Evolutionary conservation across 2,888 invertebrate genomes (phyloP).

Genomic region (Parnassius smintheus): DNA sequence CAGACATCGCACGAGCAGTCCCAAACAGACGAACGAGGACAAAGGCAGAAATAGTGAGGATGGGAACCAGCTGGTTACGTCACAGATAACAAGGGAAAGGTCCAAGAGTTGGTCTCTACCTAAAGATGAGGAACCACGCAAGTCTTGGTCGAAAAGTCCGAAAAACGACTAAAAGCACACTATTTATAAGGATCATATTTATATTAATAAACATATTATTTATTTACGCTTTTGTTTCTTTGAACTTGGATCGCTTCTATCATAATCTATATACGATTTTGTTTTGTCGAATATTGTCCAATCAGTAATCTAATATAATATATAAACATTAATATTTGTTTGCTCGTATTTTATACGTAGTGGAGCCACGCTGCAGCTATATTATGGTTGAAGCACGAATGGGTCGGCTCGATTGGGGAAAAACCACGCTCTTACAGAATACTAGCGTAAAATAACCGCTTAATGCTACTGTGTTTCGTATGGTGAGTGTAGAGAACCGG

Average conservation of each 20-base stretch:
- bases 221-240: conserved; percentile 24
- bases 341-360: too few species aligned
- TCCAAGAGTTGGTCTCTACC: conserved; percentile 84
- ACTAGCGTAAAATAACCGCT: too few species aligned
- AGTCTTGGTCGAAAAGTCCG: conserved; percentile 67
- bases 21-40: conserved; percentile 16
- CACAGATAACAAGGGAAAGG: conserved; percentile 43
- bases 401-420: too few species aligned
- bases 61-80: conserved; percentile 18
- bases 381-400: too few species aligned
- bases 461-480: too few species aligned
- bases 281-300: too few species aligned
- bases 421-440: too few species aligned
- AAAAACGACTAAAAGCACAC: background rate
- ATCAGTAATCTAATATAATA: too few species aligned
- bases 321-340: too few species aligned
- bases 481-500: too few species aligned
- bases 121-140: conserved; percentile 64
- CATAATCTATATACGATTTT: too few species aligned
- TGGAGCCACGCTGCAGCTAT: too few species aligned
- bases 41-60: background rate
- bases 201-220: conserved; percentile 13
- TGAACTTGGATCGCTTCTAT: background rate
- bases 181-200: background rate
- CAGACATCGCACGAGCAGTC: conserved; percentile 31